phyloP scores from a whole-genome alignment of 2,797 vertebrate genomes.

The Amblyraja radiata region DNA sequence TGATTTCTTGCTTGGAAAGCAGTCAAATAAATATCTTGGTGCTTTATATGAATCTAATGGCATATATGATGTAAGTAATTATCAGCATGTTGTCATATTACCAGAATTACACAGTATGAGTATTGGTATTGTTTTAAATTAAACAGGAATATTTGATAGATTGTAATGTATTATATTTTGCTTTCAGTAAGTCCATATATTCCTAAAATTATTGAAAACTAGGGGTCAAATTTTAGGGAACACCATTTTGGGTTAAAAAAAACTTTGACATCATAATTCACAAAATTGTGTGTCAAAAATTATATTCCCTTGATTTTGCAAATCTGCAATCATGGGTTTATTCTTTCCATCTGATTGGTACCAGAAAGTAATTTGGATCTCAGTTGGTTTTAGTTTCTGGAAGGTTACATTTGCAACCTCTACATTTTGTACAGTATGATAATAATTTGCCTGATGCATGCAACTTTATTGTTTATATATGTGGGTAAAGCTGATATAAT shows the following conservation, averaged over 20 bases:
- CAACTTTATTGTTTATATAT: neutral
- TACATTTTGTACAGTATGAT: neutral
- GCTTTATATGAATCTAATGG: neutral
- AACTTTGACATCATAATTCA: constrained; percentile 11
- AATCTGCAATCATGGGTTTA: constrained; percentile 1
- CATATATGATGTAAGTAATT: constrained; percentile 22
- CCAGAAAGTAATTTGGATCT: constrained; percentile 17
- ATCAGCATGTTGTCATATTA: neutral
- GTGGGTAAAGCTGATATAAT: neutral
- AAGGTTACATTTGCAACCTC: constrained; percentile 6
- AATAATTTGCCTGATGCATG: neutral
- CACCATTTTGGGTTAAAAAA: constrained; percentile 16
- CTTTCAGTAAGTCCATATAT: neutral
- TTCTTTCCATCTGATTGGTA: constrained; percentile 6
- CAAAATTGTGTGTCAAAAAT: constrained; percentile 29
- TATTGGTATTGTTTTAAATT: constrained; percentile 26
- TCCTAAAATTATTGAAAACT: constrained; percentile 29
- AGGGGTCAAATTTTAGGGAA: constrained; percentile 18
- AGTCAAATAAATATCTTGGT: neutral
- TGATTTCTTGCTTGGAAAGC: neutral
- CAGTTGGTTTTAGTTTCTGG: neutral
- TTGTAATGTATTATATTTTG: neutral
- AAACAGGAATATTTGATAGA: constrained; percentile 21
- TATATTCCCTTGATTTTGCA: constrained; percentile 14
- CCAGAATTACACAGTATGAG: neutral